Conservation (phyloP, 1,140 invertebrate species). For the Drosophila pandora region DNA sequence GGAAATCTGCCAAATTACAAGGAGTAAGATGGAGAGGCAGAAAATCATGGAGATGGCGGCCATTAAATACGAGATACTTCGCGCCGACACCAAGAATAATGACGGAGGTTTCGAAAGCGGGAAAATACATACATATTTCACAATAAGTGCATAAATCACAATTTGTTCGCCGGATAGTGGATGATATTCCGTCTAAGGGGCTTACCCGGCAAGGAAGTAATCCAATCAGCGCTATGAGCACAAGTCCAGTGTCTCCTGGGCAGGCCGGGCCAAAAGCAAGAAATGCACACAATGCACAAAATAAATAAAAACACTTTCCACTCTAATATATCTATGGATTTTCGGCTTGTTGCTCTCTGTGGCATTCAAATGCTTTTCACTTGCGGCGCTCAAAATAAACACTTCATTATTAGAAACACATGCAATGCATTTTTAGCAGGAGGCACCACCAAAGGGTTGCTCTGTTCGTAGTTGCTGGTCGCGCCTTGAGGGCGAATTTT, state of each 20-base stretch:
- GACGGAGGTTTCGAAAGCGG: constrained; percentile 24
- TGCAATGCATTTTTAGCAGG: constrained; percentile 33
- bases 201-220: constrained; percentile 38
- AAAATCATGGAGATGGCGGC: constrained; percentile 21
- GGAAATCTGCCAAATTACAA: constrained; percentile 29
- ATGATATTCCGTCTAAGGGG: constrained; percentile 26
- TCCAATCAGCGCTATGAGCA: constrained; percentile 22
- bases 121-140: constrained; percentile 39
- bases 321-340: constrained; percentile 44
- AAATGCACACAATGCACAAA: constrained; percentile 11
- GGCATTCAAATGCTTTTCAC: constrained; percentile 54
- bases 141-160: constrained; percentile 46
- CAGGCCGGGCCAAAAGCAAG: background rate
- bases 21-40: background rate
- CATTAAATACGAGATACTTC: constrained; percentile 43
- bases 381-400: constrained; percentile 71
- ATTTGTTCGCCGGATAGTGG: constrained; percentile 19
- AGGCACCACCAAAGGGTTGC: constrained; percentile 34
- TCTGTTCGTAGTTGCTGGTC: constrained; percentile 4
- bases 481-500: constrained; percentile 42
- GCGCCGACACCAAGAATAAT: constrained; percentile 15
- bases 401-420: constrained; percentile 81
- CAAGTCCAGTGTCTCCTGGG: background rate
- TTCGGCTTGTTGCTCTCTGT: constrained; percentile 20
- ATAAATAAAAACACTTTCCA: constrained; percentile 45